Base-by-base conservation (phyloP, 2,113 vertebrate genomes). In the Hepsetus odoe region DNA sequence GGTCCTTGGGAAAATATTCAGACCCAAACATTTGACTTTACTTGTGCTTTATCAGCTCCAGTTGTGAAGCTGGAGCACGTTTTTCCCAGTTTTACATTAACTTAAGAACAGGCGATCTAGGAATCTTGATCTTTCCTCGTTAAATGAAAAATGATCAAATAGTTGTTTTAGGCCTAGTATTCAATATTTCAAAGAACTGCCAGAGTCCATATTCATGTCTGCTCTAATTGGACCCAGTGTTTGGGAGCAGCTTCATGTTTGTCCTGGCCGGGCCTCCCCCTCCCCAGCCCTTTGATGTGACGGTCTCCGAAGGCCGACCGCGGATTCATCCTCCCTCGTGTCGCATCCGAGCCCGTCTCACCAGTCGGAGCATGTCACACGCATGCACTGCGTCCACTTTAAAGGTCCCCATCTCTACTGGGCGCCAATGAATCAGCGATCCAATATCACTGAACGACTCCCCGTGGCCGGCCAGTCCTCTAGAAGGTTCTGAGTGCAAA, bases 241-340 rank as follows among this genome's bases (percentile, higher is more conserved):
- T n/a, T 42, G 24, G 59, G 68, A 16, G 61, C 51, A 68, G 75
- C 32, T 74, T 69, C 4, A 35, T 67, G 66, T 78, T 74, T 74
- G 40, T 56, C 59, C 24, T 74, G 53, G 61, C 53, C 38, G 1
- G 30, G 55, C 40, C 62, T 33, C 7, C 51, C 28, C 62, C 16
- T 79, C 58, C 28, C 26, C 32, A 51, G 53, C 28, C n/a, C 56
- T 79, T 79, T 72, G 51, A 81, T 77, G 68, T 72, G 80, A 72
- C 68, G 42, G 53, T 14, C 40, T 73, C 61, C 32, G 46, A 72
- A 42, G 68, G 74, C 12, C 4, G 28, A 74, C 53, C 26, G 24
- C 66, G 7, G 38, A 33, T 61, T 73, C 56, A 33, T 64, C 56
- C 59, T 10, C 51, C 42, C 46, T n/a, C n/a, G 64, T 70, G 35